These are phyloP conservation scores for Nylanderia fulva DNA, from an alignment of 1,140 invertebrate genomes.

Conservation along the genomic window DNA sequence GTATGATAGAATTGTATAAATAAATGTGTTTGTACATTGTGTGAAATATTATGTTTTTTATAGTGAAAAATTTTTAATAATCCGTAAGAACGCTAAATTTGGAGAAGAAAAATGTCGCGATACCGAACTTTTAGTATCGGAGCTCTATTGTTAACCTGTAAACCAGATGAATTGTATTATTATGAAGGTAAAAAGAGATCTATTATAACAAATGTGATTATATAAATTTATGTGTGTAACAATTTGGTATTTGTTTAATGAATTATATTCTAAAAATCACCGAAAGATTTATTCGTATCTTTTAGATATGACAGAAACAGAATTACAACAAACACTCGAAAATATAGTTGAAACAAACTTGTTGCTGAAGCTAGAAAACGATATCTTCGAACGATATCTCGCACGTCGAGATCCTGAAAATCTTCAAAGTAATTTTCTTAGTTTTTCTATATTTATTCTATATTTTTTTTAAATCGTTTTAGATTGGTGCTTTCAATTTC, in stretches of 20 bases:
- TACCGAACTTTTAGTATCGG: background rate
- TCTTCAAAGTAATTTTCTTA: conserved; percentile 69
- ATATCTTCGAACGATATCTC: conserved; percentile 78
- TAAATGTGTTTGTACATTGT: background rate
- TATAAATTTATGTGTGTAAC: too few relatives aligned
- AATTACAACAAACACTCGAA: conserved; percentile 71
- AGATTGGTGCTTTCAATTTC: conserved; percentile 1
- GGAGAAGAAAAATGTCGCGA: conserved; percentile 21
- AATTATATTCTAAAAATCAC: background rate
- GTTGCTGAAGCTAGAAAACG: conserved; percentile 77
- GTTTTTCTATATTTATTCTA: background rate
- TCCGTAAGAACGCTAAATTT: conserved; percentile 1
- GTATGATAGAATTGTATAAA: background rate
- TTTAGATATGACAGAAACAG: conserved; percentile 72
- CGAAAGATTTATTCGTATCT: background rate
- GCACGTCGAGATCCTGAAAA: conserved; percentile 70
- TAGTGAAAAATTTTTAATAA: conserved; percentile 6
- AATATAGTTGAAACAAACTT: conserved; percentile 63
- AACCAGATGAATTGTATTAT: conserved; percentile 41
- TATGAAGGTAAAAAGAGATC: conserved; percentile 19
- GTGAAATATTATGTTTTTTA: background rate
- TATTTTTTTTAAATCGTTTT: background rate
- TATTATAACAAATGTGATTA: too few relatives aligned
- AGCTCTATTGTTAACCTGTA: conserved; percentile 19
- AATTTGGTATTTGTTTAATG: background rate